Evolutionary conservation across 2,888 invertebrate species (phyloP).

Genomic region (Amiota mariae): DNA sequence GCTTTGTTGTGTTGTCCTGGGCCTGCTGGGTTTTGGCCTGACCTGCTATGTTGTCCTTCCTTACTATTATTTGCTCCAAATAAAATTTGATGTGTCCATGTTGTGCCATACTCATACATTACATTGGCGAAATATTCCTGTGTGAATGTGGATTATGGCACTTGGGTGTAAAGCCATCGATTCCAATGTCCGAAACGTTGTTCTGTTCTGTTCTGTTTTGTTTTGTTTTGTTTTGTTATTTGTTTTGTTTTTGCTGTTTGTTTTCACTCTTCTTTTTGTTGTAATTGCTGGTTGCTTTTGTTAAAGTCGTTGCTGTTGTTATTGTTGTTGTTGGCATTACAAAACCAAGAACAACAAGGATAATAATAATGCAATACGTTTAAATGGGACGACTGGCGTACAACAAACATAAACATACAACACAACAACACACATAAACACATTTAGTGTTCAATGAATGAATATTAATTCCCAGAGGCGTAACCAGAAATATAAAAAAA

Average conservation of each 20-base stretch:
- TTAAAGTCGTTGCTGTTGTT: constrained; percentile 41
- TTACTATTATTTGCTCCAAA: constrained; percentile 52
- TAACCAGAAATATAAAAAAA: no score
- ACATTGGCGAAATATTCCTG: constrained; percentile 66
- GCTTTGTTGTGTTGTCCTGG: constrained; percentile 26
- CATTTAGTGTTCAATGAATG: constrained; percentile 20
- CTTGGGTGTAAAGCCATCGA: constrained; percentile 72
- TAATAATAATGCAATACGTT: constrained; percentile 65
- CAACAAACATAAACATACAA: constrained; percentile 17
- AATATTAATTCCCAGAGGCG: not conserved
- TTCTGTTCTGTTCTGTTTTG: constrained; percentile 22
- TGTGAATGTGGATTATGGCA: constrained; percentile 72
- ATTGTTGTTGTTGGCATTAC: constrained; percentile 29
- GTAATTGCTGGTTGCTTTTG: constrained; percentile 45
- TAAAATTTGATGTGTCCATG: constrained; percentile 73
- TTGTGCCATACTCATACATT: constrained; percentile 67
- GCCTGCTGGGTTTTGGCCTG: no score
- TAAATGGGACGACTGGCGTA: constrained; percentile 54
- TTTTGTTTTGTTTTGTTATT: constrained; percentile 31
- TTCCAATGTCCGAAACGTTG: constrained; percentile 55
- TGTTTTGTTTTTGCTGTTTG: constrained; percentile 45
- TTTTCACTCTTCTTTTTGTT: constrained; percentile 22
- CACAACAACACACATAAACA: not conserved
- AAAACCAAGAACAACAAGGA: constrained; percentile 45
- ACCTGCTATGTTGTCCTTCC: no score